Conservation (phyloP, 2,888 invertebrate species). For the Metopia argyrocephala region DNA sequence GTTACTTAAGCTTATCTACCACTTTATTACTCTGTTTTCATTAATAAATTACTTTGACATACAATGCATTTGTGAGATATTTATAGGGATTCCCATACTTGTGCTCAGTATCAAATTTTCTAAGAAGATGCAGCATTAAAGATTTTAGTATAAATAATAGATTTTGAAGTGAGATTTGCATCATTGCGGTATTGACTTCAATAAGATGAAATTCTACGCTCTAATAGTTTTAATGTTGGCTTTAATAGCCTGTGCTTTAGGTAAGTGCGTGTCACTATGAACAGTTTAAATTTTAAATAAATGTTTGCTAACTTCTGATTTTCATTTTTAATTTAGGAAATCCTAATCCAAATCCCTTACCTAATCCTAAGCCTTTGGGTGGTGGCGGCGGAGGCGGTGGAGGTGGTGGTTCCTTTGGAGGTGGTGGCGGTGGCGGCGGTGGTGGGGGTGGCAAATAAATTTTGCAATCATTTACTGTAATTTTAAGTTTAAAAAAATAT, state of each 20-base stretch:
- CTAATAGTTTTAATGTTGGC: constrained; percentile 41
- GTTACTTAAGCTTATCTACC: too few species aligned
- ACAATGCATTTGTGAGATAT: background rate
- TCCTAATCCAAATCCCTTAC: constrained; percentile 46
- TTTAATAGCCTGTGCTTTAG: constrained; percentile 48
- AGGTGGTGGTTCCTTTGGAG: constrained; percentile 53
- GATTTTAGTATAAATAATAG: constrained; percentile 45
- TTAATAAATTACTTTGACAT: too few species aligned
- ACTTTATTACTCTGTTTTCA: too few species aligned
- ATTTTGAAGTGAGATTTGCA: background rate
- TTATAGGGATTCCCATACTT: constrained; percentile 22
- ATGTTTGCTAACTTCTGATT: background rate
- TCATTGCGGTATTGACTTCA: constrained; percentile 21
- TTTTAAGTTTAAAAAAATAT: background rate
- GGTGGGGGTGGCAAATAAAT: constrained; percentile 14
- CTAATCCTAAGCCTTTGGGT: constrained; percentile 28
- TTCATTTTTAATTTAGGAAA: constrained; percentile 12
- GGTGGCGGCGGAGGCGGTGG: constrained; percentile 41
- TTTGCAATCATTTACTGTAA: background rate
- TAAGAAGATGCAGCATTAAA: background rate
- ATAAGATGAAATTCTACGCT: constrained; percentile 55
- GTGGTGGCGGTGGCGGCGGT: constrained; percentile 61
- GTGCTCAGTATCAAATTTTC: background rate
- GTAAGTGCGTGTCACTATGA: constrained; percentile 3
- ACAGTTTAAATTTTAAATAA: background rate